Evolutionary conservation across 2,113 vertebrate genomes (phyloP).

Genomic region (Speoplatyrhinus poulsoni): DNA sequence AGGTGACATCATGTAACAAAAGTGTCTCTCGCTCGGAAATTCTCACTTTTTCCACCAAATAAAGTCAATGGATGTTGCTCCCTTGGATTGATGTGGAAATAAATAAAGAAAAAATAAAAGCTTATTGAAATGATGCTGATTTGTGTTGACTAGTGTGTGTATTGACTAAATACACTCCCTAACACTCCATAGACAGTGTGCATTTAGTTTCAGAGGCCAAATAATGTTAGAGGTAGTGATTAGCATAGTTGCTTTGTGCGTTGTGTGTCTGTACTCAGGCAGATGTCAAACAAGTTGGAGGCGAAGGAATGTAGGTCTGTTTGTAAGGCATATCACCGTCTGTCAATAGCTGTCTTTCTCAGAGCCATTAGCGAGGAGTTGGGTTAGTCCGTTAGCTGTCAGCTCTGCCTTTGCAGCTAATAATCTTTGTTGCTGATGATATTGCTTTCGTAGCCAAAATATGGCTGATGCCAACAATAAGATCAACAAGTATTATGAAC

Average conservation of each 20-base stretch:
- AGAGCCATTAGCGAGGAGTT: conserved; percentile 64
- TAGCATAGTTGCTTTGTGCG: conserved; percentile 48
- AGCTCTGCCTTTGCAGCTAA: conserved; percentile 56
- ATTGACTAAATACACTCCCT: conserved; percentile 4
- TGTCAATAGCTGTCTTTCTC: conserved; percentile 61
- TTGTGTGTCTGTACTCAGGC: conserved; percentile 11
- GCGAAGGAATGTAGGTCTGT: conserved; percentile 61
- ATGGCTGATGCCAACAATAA: conserved; percentile 42
- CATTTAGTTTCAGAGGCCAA: conserved; percentile 26
- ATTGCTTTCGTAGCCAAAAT: conserved; percentile 59
- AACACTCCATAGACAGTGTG: conserved; percentile 19
- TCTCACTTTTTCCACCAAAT: conserved; percentile 57
- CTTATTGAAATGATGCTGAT: conserved; percentile 8
- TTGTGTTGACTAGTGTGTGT: conserved; percentile 5
- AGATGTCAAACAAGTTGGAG: conserved; percentile 72
- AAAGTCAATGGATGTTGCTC: conserved; percentile 30
- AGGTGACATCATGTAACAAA: conserved; percentile 63
- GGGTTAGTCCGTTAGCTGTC: conserved; percentile 67
- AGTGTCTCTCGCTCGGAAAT: conserved; percentile 52
- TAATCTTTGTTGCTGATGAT: conserved; percentile 48
- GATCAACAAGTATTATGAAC: conserved; percentile 43
- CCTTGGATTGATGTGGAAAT: conserved; percentile 11
- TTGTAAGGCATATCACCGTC: conserved; percentile 52
- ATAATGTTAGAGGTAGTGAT: conserved; percentile 48
- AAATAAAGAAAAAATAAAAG: background rate